Conservation (phyloP, 2,113 vertebrate species). For the Gavia stellata region DNA sequence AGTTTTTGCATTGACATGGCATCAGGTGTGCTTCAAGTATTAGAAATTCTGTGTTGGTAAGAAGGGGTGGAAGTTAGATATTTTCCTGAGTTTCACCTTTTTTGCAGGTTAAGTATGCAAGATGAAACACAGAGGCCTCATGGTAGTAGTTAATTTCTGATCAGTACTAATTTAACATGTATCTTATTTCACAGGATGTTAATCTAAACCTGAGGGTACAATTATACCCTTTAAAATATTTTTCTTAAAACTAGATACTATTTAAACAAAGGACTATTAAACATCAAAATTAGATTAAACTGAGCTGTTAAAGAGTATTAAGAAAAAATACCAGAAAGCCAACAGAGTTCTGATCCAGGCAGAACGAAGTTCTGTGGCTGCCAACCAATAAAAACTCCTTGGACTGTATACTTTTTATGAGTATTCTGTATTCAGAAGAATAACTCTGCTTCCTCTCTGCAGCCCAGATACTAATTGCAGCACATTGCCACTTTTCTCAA, state of each 20-base stretch:
- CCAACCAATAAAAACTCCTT: slow-evolving; percentile 30
- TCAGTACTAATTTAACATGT: slow-evolving; percentile 22
- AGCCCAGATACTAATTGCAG: not conserved
- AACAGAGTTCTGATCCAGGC: not conserved
- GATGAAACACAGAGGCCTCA: not conserved
- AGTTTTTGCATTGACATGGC: not conserved
- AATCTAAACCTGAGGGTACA: slow-evolving; percentile 4
- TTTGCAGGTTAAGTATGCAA: not conserved
- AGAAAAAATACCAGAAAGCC: not conserved
- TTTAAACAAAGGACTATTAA: slow-evolving; percentile 23
- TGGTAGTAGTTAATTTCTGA: slow-evolving; percentile 18
- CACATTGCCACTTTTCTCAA: not conserved
- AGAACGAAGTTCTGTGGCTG: not conserved
- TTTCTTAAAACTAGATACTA: slow-evolving; percentile 36
- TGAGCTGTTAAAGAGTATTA: not conserved
- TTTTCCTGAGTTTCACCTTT: not conserved
- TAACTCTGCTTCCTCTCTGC: not conserved
- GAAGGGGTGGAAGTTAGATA: not conserved
- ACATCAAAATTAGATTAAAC: slow-evolving; percentile 32
- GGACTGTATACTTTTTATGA: not conserved
- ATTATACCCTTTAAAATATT: slow-evolving; percentile 43
- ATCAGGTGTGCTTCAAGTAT: not conserved
- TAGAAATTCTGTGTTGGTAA: not conserved
- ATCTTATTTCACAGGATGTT: slow-evolving; percentile 40
- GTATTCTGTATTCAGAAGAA: not conserved